These are phyloP conservation scores for Drosophila birchii DNA, from an alignment of 2,888 invertebrate genomes.

Conservation along the genomic window DNA sequence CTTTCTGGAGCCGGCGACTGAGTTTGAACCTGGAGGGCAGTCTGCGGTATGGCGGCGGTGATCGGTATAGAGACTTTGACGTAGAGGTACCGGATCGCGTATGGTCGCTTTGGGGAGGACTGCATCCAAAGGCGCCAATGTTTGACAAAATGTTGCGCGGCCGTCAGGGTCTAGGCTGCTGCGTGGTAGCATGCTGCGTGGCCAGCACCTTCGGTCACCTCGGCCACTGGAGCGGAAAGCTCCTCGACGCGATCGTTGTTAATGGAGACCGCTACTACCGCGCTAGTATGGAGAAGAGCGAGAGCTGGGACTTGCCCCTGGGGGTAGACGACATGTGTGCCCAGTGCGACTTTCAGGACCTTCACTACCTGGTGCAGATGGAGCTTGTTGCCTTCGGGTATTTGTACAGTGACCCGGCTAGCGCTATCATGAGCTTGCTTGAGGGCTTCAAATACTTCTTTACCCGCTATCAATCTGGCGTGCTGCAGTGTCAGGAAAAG, in stretches of 20 bases:
- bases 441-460: slow-evolving; percentile 88
- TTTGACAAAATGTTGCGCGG: slow-evolving; percentile 86
- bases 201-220: slow-evolving; percentile 86
- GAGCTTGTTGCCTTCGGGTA: slow-evolving; percentile 2
- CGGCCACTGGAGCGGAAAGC: slow-evolving; percentile 87
- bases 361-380: slow-evolving; percentile 82
- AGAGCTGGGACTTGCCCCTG: slow-evolving; percentile 61
- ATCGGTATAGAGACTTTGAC: slow-evolving; percentile 85
- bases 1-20: slow-evolving; percentile 2
- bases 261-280: slow-evolving; percentile 87
- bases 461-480: slow-evolving; percentile 85
- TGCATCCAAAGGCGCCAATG: slow-evolving; percentile 87
- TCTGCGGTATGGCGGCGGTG: neutral
- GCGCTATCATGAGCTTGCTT: slow-evolving; percentile 87
- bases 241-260: slow-evolving; percentile 87
- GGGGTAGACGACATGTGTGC: slow-evolving; percentile 1
- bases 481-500: slow-evolving; percentile 86
- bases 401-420: slow-evolving; percentile 82
- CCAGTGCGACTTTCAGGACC: slow-evolving; percentile 86
- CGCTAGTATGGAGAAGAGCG: slow-evolving; percentile 85
- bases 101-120: slow-evolving; percentile 88
- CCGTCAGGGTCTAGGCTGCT: slow-evolving; percentile 87
- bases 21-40: neutral
- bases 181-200: slow-evolving; percentile 87
- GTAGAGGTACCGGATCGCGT: slow-evolving; percentile 88